Conservation (phyloP, 2,888 invertebrate species). For the Leptodirus hochenwartii region DNA sequence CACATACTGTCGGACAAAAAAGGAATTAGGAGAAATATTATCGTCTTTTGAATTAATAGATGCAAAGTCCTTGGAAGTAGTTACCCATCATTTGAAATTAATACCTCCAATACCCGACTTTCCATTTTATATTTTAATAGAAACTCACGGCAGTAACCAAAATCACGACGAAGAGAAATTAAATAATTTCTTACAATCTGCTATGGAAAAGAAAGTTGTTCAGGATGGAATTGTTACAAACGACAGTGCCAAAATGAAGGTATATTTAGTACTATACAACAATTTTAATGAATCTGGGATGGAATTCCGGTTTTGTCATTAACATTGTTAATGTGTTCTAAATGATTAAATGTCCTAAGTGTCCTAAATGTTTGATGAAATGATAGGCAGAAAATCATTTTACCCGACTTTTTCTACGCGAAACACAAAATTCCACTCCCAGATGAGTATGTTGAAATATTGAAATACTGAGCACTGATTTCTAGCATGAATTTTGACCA, state of each 20-base stretch:
- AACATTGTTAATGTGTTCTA: too few species aligned
- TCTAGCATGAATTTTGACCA: background rate
- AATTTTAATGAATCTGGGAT: conserved; percentile 7
- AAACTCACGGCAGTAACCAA: conserved; percentile 73
- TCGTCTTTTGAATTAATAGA: conserved; percentile 96
- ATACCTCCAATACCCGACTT: conserved; percentile 42
- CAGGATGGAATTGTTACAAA: conserved; percentile 70
- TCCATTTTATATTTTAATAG: conserved; percentile 73
- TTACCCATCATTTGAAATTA: conserved; percentile 40
- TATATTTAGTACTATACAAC: conserved; percentile 25
- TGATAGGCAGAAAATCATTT: too few species aligned
- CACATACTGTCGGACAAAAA: conserved; percentile 56
- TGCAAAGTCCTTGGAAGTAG: conserved; percentile 45
- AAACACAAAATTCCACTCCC: too few species aligned
- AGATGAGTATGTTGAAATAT: too few species aligned
- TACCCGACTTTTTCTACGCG: too few species aligned
- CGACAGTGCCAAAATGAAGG: conserved; percentile 68
- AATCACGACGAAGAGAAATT: conserved; percentile 81
- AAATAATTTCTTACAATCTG: conserved; percentile 51
- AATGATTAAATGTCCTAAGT: too few species aligned
- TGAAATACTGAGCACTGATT: too few species aligned
- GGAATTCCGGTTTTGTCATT: too few species aligned
- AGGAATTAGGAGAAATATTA: conserved; percentile 68
- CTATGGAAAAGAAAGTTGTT: conserved; percentile 53
- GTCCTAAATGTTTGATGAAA: too few species aligned